phyloP scores from a whole-genome alignment of 1,140 invertebrate genomes.

The Drosophila pallidifrons region DNA sequence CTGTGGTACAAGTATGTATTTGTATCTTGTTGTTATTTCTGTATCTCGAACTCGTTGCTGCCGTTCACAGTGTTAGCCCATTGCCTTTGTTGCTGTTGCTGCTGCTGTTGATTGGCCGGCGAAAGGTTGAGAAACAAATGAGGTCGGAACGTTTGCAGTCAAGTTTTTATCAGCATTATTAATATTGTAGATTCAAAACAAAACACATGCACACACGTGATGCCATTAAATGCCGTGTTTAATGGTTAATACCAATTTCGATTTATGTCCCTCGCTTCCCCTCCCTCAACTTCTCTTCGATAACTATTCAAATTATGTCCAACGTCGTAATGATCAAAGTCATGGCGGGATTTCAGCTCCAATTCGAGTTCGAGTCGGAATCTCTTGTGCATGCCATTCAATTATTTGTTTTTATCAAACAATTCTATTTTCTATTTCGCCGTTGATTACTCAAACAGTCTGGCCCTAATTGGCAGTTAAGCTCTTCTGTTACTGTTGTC shows the following conservation, averaged over 20 bases:
- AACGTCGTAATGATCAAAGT: constrained; percentile 6
- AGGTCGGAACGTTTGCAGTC: constrained; percentile 59
- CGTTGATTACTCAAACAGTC: constrained; percentile 19
- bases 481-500: neutral
- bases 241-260: constrained; percentile 69
- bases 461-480: constrained; percentile 38
- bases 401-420: constrained; percentile 40
- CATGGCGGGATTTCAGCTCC: neutral
- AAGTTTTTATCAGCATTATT: constrained; percentile 75
- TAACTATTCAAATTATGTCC: constrained; percentile 71
- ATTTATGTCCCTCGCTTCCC: constrained; percentile 45
- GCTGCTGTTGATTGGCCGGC: constrained; percentile 62
- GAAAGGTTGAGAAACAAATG: constrained; percentile 72
- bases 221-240: constrained; percentile 65
- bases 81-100: constrained; percentile 42
- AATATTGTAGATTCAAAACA: constrained; percentile 71
- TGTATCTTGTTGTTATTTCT: constrained; percentile 69
- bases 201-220: constrained; percentile 55
- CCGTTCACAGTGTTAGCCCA: constrained; percentile 27
- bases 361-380: neutral
- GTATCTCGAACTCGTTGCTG: constrained; percentile 29
- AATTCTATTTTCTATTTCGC: constrained; percentile 22
- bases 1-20: constrained; percentile 36
- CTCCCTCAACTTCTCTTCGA: constrained; percentile 16
- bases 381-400: constrained; percentile 31